Evolutionary conservation across 2,113 vertebrate species (phyloP).

Genomic region (Centropus unirufus): DNA sequence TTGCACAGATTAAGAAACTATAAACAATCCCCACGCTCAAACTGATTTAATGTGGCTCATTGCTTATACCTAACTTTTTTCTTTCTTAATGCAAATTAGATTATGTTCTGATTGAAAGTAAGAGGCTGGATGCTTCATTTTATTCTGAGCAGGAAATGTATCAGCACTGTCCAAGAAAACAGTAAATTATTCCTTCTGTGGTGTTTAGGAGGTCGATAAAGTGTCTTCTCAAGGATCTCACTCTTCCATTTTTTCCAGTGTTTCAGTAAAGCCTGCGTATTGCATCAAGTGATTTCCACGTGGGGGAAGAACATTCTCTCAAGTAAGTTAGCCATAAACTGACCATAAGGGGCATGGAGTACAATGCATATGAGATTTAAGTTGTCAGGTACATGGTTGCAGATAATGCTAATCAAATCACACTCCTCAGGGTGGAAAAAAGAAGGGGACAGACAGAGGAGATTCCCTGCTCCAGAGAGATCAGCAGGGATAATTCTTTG

Average conservation of each 20-base stretch:
- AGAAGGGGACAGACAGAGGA: not conserved
- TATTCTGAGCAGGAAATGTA: not conserved
- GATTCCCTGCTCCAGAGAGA: not conserved
- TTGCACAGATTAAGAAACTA: not conserved
- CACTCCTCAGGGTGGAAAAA: not conserved
- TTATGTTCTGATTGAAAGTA: not conserved
- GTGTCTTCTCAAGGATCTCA: not conserved
- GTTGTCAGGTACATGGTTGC: not conserved
- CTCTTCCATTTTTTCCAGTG: not conserved
- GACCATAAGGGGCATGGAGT: not conserved
- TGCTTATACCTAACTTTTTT: not conserved
- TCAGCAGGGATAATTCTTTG: not conserved
- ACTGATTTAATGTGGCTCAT: not conserved
- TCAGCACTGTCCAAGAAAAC: not conserved
- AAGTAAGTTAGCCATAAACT: not conserved
- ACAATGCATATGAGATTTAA: not conserved
- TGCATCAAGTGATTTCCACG: not conserved
- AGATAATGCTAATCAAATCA: not conserved
- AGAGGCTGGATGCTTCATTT: not conserved
- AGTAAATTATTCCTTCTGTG: not conserved
- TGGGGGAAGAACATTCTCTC: not conserved
- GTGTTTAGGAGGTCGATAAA: not conserved
- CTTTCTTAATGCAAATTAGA: not conserved
- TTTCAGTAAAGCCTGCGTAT: fast-evolving
- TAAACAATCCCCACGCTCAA: not conserved